Evolutionary conservation across 2,797 vertebrate genomes (phyloP).

Genomic region (Kryptolebias ocellatus): DNA sequence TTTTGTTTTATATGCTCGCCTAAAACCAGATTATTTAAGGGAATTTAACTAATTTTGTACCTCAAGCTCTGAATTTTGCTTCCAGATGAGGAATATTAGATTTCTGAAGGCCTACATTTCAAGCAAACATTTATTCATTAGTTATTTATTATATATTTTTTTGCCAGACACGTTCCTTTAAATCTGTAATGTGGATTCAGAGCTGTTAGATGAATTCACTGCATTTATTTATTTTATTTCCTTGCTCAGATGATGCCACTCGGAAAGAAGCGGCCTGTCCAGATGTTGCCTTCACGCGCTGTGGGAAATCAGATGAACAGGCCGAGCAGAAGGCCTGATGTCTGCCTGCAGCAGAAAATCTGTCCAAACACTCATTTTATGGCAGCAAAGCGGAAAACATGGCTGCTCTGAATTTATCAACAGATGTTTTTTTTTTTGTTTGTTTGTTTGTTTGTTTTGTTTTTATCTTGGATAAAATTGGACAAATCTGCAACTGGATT

Average conservation of each 20-base stretch:
- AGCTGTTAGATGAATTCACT: neutral
- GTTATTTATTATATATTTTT: no score
- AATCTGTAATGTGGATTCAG: neutral
- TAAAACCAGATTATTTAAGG: no score
- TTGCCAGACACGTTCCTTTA: no score
- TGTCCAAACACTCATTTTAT: conserved; percentile 4
- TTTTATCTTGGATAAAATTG: neutral
- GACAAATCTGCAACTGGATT: conserved; percentile 1
- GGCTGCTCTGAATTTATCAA: neutral
- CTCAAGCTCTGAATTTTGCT: no score
- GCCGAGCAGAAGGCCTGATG: conserved; percentile 44
- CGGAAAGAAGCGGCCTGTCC: conserved; percentile 27
- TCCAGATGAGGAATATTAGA: no score
- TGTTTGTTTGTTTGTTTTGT: no score
- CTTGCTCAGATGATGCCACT: conserved; percentile 35
- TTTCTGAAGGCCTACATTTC: no score
- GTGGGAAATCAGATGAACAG: conserved; percentile 45
- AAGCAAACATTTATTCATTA: no score
- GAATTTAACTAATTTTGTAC: no score
- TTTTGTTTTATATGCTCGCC: no score
- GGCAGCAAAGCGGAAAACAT: neutral
- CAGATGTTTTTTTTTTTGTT: neutral
- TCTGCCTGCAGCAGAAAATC: conserved; percentile 48
- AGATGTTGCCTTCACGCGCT: conserved; percentile 50
- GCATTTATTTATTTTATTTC: neutral